Evolutionary conservation across 1,140 invertebrate species (phyloP), one percentile per base, ranked within the genome.

Genomic region (Ptiloglossa arizonensis): DNA sequence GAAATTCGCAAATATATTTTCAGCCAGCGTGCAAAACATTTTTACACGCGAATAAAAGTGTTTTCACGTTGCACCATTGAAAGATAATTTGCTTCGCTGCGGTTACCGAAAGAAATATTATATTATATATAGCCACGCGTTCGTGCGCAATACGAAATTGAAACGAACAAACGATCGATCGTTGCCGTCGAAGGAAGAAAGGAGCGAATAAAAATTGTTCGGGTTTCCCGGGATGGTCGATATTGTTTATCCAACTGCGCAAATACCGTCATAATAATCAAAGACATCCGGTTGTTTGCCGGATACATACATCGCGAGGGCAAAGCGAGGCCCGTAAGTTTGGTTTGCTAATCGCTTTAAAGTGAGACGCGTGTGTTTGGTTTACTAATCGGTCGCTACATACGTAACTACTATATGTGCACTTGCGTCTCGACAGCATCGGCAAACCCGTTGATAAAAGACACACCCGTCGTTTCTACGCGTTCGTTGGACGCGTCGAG

Each of bases 211-310:
- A 70, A 60, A 70, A 44, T 68, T 35, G 48, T 38, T 27, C 19
- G 0, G 41, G 17, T 3, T 35, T 29, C 35, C 29, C 29, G 52
- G n/a, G 46, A 27, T 38, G 46, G 64, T 67, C 22, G 66, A 50
- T 68, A 83, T 76, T 82, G 84, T 84, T 82, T 87, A 74, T 71
- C 48, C 60, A 75, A 74, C 60, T 80, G 35, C 11, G 75, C 70
- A 87, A 87, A 88, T 85, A 87, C 59, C 35, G 35, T 59, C 67
- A 77, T 77, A 78, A 82, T 89, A 88, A 89, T 89, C 86, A 87
- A 88, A 87, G 82, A 83, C 84, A 89, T 88, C 89, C 87, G n/a
- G 87, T 86, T 86, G 86, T 85, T 82, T 75, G 76, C 48, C 48
- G 27, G 15, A 48, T 41, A 24, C 44, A 71, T 60, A 71, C 67